Base-by-base conservation (phyloP, 92 coral and sea anemone species). In the Meandrina meandrites region DNA sequence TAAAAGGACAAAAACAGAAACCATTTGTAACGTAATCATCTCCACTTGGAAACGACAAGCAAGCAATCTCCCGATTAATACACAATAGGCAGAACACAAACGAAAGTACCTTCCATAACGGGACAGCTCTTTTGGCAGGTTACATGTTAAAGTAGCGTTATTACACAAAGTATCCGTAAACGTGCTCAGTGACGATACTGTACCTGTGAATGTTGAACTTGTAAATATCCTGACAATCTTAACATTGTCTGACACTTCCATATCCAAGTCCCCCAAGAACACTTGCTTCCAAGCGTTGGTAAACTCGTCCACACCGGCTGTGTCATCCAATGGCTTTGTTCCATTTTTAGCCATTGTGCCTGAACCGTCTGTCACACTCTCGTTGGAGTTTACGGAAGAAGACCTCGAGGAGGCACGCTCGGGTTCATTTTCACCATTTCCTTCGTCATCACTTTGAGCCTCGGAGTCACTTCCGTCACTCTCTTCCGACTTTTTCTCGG, bases 141-240 rank as follows among this genome's bases (percentile, higher is more conserved):
- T 7, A 57, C 64, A 17, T 19, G 8, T 4, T 56, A 16, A 57
- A 57, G 24, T 19, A 18, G 64, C 22, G 22, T 57, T 57, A 4
- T 45, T 45, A 19, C 4, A 57, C 2, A 40, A 40, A 40, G 6
- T 40, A 40, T 40, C 6, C 45, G 45, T 10, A n/a, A 6, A 64
- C 27, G 0, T 64, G 17, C 2, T 28, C 71, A 66, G 28, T 13
- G 35, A 28, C 35, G 14, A 10, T 28, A 27, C 15, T 28, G 4
- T 75, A 93, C 98, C 98, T 84, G 98, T 95, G 74, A 95, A 95
- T 28, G 98, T 95, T 28, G 98, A 95, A 81, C 98, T 95, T 71
- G 96, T 95, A 56, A 95, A 95, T 50, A 95, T 95, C 50, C 98
- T 81, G 76, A 95, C 98, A 90, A 95, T 90, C 82, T 89, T 92